Conservation (phyloP, 1,140 invertebrate species). For the Tribolium madens region DNA sequence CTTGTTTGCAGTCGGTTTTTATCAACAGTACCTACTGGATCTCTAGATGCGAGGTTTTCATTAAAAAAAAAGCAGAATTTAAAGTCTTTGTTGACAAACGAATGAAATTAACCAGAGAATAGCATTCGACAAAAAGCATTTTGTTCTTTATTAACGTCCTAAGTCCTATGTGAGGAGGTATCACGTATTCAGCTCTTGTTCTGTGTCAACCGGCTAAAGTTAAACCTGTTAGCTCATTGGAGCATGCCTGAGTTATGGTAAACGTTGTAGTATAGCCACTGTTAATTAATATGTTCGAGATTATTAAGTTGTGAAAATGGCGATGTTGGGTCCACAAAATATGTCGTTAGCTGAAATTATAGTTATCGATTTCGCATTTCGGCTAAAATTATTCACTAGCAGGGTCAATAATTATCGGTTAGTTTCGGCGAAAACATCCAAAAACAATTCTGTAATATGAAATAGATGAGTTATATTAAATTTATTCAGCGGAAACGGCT, state of each 20-base stretch:
- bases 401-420: background rate
- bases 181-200: background rate
- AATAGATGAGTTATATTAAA: constrained; percentile 46
- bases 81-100: too few relatives aligned
- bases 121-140: too few relatives aligned
- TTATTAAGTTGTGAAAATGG: background rate
- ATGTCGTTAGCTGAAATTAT: background rate
- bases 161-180: background rate
- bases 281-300: background rate
- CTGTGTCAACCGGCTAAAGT: background rate
- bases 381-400: background rate
- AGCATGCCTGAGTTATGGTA: background rate
- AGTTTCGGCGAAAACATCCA: background rate
- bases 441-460: constrained; percentile 43
- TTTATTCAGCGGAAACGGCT: constrained; percentile 46
- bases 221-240: background rate
- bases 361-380: constrained; percentile 11
- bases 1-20: too few relatives aligned
- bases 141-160: background rate
- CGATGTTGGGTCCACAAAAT: background rate
- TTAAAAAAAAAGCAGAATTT: too few relatives aligned
- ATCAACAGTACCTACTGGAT: too few relatives aligned
- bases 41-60: too few relatives aligned
- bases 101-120: too few relatives aligned
- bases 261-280: background rate